A percentile compares a stretch with the other conserved stretches of the same genome.
Conservation (phyloP, 2,888 invertebrate species). For the Rhamphomyia laevipes region DNA sequence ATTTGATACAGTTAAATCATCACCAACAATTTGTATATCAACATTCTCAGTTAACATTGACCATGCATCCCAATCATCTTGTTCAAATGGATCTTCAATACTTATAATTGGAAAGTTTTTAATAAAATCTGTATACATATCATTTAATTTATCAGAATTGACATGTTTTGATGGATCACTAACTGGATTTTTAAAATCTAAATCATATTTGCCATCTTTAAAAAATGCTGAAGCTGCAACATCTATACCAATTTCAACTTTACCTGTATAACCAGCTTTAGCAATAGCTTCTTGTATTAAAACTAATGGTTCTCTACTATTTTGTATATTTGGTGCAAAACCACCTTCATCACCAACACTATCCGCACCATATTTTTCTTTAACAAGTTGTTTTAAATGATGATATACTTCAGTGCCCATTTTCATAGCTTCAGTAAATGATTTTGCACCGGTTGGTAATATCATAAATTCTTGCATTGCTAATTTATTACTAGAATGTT, state of each 20-base stretch:
- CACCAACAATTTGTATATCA: conserved; percentile 81
- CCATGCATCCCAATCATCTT: conserved; percentile 98
- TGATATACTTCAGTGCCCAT: conserved; percentile 98
- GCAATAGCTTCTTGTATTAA: conserved; percentile 81
- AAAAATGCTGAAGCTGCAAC: conserved; percentile 97
- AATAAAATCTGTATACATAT: conserved; percentile 81
- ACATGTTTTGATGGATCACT: conserved; percentile 75
- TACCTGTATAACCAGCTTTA: conserved; percentile 93
- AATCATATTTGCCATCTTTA: conserved; percentile 73
- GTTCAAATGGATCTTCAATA: conserved; percentile 99
- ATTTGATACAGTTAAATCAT: conserved; percentile 92
- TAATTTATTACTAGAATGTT: conserved; percentile 96
- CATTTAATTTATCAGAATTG: conserved; percentile 68
- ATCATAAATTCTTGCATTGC: conserved; percentile 99
- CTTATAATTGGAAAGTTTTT: conserved; percentile 90
- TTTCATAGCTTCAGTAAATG: conserved; percentile 95
- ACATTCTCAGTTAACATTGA: conserved; percentile 61
- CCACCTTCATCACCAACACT: conserved; percentile 99
- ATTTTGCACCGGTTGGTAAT: conserved; percentile 79
- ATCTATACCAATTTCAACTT: conserved; percentile 97
- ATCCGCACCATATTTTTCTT: conserved; percentile 85
- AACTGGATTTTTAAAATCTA: conserved; percentile 95
- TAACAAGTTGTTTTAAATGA: conserved; percentile 92
- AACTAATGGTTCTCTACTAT: conserved; percentile 86
- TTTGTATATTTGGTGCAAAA: conserved; percentile 95